Evolutionary conservation across 92 coral and sea anemone genomes (phyloP), one percentile per base, ranked within the genome.

Genomic region (Parazoanthus darwini): DNA sequence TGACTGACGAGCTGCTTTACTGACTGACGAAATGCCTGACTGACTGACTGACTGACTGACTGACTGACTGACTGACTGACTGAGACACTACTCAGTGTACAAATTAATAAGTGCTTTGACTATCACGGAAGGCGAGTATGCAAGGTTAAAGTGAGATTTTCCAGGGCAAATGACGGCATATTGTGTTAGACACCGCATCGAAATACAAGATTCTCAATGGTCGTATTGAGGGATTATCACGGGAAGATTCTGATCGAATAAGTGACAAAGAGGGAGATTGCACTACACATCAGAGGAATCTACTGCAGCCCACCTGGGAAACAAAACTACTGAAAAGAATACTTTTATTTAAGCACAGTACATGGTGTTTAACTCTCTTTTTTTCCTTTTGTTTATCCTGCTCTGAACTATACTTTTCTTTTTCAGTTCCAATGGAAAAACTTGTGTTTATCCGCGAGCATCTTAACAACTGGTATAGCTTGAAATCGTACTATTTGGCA

Each of bases 391-490:
- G 3, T 6, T 23, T 20, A 23, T 42, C 26, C 7, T 3, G 2
- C 42, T 51, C n/a, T n/a, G 35, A 63, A 22, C 20, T 54, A 54
- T 48, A 46, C 8, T 15, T 48, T 44, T 58, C 14, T 68, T 43
- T 86, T 84, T 46, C 63, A 97, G 99, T 97, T 90, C 99, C 99
- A 22, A 94, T 93, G 94, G 99, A 97, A 88, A 97, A 97, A 88
- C 97, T 95, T 39, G 97, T 97, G 39, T 97, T 97, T 91, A 94
- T 97, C 82, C 94, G 99, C 51, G 98, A 97, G 88, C 99, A 97
- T 93, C 91, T 97, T 42, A 97, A 97, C 90, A 97, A 97, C 91
- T 97, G 99, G 99, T 97, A 97, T 91, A 97, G 98, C 71, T 92
- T 97, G 88, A 93, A 97, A 90, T 97, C 99, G 11, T 97, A 97